phyloP scores from a whole-genome alignment of 2,888 invertebrate species.

The Glaucopsyche alexis region DNA sequence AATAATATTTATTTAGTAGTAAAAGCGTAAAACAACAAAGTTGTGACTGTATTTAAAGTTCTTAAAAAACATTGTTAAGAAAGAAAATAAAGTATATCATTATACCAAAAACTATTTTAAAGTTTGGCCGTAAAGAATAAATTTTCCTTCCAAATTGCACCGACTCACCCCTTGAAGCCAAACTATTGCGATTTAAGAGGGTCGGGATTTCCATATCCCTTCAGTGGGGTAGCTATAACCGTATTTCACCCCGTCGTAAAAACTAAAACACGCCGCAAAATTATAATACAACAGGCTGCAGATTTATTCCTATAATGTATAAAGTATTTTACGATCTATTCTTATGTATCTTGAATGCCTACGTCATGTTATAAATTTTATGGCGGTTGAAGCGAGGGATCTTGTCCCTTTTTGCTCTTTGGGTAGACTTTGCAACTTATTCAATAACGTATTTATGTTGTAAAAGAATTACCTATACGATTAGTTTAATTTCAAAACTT shows the following conservation, averaged over 20 bases:
- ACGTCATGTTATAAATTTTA: slow-evolving; percentile 5
- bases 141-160: slow-evolving; percentile 36
- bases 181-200: slow-evolving; percentile 57
- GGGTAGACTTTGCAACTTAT: not conserved
- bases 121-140: slow-evolving; percentile 29
- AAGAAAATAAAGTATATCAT: not conserved
- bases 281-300: slow-evolving; percentile 51
- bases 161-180: slow-evolving; percentile 40
- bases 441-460: not conserved
- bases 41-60: not conserved
- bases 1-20: too few species aligned
- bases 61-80: not conserved
- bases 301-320: slow-evolving; percentile 35
- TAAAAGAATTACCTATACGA: not conserved
- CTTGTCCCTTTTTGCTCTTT: not conserved
- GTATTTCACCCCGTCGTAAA: slow-evolving; percentile 71
- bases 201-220: slow-evolving; percentile 60
- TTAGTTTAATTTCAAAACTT: too few species aligned
- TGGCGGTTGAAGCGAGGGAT: not conserved
- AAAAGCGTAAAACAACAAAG: not conserved
- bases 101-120: slow-evolving; percentile 22
- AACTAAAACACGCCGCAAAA: slow-evolving; percentile 67
- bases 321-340: slow-evolving; percentile 11
- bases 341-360: not conserved
- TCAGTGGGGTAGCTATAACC: slow-evolving; percentile 57